Evolutionary conservation across 2,113 vertebrate species (phyloP).

Genomic region (Misgurnus anguillicaudatus): DNA sequence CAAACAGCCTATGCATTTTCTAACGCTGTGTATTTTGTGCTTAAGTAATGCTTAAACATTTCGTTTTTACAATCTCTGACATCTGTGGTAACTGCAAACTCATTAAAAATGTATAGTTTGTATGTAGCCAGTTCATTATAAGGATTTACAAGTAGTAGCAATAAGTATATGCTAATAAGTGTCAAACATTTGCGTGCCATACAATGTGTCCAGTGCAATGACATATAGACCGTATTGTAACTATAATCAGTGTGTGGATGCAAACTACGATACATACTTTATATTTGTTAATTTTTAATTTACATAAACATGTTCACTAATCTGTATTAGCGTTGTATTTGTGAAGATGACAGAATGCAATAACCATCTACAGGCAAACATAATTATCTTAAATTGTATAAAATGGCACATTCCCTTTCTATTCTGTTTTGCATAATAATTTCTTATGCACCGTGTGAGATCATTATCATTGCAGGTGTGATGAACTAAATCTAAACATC

Average conservation of each 20-base stretch:
- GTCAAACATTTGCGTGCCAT: neutral
- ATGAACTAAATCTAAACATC: constrained; percentile 12
- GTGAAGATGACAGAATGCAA: no score
- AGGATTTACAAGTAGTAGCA: neutral
- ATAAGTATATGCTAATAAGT: constrained; percentile 27
- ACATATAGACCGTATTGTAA: neutral
- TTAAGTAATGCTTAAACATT: neutral
- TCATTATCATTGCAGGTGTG: neutral
- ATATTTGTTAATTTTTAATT: neutral
- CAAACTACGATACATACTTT: neutral
- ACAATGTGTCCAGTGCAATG: neutral
- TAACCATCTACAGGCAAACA: neutral
- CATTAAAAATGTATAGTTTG: neutral
- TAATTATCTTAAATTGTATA: neutral
- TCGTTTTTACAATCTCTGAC: neutral
- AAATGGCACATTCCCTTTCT: neutral
- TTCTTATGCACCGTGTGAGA: neutral
- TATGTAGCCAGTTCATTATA: neutral
- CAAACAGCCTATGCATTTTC: neutral
- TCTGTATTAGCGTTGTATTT: no score
- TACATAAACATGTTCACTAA: neutral
- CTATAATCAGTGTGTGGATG: neutral
- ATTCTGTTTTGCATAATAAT: constrained; percentile 6
- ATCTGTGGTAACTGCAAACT: no score
- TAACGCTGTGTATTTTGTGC: neutral